Evolutionary conservation across 2,888 invertebrate species (phyloP), one percentile per base, ranked within the genome.

Genomic region (Amiota mariae): DNA sequence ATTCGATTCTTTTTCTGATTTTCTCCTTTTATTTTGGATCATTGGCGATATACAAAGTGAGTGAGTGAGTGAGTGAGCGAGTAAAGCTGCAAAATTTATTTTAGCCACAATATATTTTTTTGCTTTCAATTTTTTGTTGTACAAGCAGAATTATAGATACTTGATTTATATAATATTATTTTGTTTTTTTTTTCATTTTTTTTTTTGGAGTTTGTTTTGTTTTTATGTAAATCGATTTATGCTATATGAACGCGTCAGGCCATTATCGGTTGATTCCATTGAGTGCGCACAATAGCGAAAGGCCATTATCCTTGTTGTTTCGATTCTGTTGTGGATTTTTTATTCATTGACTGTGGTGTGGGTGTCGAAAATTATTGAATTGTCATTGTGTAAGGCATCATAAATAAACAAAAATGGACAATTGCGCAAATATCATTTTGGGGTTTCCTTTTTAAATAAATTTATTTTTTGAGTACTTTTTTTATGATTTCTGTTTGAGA

Each of bases 201-300:
- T 36, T 48, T 48, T 20, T 67, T 67, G 20, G 8, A 8, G 15
- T 12, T 51, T 67, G 18, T 67, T 46, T 64, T 15, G 13, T 18
- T 49, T 51, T 68, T 51, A 54, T 54, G 51, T 24, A 68, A 51
- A 68, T 68, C 54, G 54, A 68, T 68, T 68, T 68, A 54, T 68
- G 67, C 67, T 51, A 8, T 8, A 24, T 24, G 48, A 51, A 20
- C 24, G 63, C 46, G n/a, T 11, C 63, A 36, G 54, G 15, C 46
- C 24, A 68, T 68, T 68, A 68, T 54, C 51, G 49, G 36, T 46
- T 63, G 36, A n/a, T 63, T 4, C 18, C 15, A 36, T 63, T 63
- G 13, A 20, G 18, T 59, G 59, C 18, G 59, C 24, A 59, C 59
- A 59, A 59, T 59, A 24, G 59, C n/a, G 15, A 68, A 68, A 68